Base-by-base conservation (phyloP, 2,797 vertebrate genomes). In the Ciconia nigra region DNA sequence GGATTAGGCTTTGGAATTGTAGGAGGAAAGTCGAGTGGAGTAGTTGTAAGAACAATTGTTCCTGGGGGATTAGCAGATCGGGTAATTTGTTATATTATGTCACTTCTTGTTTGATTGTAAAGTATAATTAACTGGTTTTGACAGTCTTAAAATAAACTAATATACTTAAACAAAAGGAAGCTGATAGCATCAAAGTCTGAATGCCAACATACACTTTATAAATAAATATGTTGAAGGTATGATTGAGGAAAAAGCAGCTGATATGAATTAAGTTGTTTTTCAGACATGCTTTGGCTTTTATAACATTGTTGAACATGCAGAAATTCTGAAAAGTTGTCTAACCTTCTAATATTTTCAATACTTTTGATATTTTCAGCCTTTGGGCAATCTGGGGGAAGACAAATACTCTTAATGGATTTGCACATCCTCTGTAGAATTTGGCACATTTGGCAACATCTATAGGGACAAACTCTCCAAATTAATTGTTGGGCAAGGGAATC, bases 1-100 rank as follows among this genome's bases (percentile, higher is more conserved):
- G 99, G 99, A 89, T 97, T 99, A 97, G 99, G 99, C 55, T 99
- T 99, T 86, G 99, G 99, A 91, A 99, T 99, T 47, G 99, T 99
- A 74, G 99, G 99, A 73, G 99, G 99, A 83, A 99, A 98, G 97
- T 97, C 98, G 15, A 98, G 97, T 18, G 99, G 99, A 6, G 99
- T 99, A 83, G 99, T 99, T 79, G 99, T 99, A 90, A 97, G 99
- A 93, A 99, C 99, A 4, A 98, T 99, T 76, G 97, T 99, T 86
- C 98, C 98, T 15, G 98, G 98, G 97, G 99, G 99, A 81, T 98
- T 99, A 86, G 99, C 99, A 17, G 98, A 99, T 97, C 98, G 97
- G 96, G 98, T 99, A 98, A 98, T 98, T 97, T 97, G 78, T 97
- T 95, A 63, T 95, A 92, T 74, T 96, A 78, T 97, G 47, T 93